Evolutionary conservation across 2,797 vertebrate species (phyloP).

Genomic region (Melanogrammus aeglefinus): DNA sequence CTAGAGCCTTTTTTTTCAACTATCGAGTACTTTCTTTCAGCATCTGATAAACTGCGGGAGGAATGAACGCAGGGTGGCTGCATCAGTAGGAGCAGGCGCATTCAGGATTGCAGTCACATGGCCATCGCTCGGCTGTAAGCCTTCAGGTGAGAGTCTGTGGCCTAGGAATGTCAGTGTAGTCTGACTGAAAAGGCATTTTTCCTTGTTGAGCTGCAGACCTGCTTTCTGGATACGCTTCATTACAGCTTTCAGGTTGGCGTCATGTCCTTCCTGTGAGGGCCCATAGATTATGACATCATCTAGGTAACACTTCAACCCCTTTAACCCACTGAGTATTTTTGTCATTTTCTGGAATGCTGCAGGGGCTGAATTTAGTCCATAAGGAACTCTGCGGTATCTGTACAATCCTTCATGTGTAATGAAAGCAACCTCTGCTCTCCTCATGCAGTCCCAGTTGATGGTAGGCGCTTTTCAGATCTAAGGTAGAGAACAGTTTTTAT

Average conservation of each 20-base stretch:
- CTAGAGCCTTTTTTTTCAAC: too few species aligned
- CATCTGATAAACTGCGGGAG: too few species aligned
- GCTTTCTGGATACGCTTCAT: background rate
- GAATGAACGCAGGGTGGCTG: background rate
- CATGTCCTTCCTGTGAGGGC: background rate
- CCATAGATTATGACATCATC: constrained; percentile 6
- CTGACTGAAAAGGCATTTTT: background rate
- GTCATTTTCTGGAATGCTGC: constrained; percentile 20
- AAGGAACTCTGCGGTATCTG: constrained; percentile 1
- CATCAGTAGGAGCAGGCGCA: background rate
- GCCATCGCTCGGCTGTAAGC: background rate
- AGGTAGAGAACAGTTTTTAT: background rate
- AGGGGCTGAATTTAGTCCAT: constrained; percentile 15
- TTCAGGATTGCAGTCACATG: background rate
- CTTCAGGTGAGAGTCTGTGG: background rate
- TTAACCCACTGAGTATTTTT: background rate
- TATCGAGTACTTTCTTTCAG: too few species aligned
- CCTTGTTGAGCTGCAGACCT: background rate
- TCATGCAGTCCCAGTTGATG: background rate
- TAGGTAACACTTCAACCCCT: constrained; percentile 9
- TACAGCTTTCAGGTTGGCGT: background rate
- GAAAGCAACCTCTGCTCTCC: constrained; percentile 18
- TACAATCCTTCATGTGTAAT: constrained; percentile 27
- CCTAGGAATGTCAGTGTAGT: background rate
- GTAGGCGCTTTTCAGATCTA: background rate